phyloP scores from a whole-genome alignment of 2,888 invertebrate species.

The Gortyna flavago region DNA sequence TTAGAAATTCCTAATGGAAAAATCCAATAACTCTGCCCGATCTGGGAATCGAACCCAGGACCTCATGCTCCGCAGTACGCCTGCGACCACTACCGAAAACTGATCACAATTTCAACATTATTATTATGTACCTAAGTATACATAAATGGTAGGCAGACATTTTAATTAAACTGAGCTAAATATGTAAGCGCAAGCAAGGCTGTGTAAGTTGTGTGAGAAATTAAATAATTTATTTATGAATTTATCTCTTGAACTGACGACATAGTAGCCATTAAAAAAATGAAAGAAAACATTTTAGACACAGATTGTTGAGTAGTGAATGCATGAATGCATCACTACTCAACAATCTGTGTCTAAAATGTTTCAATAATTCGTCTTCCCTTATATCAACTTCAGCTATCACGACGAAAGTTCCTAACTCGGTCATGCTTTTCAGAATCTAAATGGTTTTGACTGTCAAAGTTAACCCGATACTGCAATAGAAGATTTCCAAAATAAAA shows the following conservation, averaged over 20 bases:
- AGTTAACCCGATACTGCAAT: not conserved
- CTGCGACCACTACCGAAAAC: no score
- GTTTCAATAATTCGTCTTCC: not conserved
- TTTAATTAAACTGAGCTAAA: not conserved
- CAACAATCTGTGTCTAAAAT: no score
- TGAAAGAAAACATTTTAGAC: not conserved
- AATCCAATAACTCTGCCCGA: no score
- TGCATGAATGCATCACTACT: no score
- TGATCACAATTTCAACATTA: not conserved
- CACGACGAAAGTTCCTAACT: not conserved
- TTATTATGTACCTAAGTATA: not conserved
- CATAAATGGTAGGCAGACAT: not conserved
- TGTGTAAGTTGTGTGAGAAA: slow-evolving; percentile 1
- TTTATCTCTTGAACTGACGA: no score
- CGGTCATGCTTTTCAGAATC: not conserved
- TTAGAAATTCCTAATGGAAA: not conserved
- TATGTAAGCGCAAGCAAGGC: not conserved
- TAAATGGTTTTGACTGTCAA: not conserved
- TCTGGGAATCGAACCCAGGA: not conserved
- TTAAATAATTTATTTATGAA: slow-evolving; percentile 32
- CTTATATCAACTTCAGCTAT: not conserved
- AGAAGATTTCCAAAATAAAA: not conserved
- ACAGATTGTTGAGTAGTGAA: no score
- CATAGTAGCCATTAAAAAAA: not conserved
- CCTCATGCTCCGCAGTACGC: no score